These are phyloP conservation scores for Blastobasis adustella DNA, from an alignment of 2,888 invertebrate species.

Conservation along the genomic window DNA sequence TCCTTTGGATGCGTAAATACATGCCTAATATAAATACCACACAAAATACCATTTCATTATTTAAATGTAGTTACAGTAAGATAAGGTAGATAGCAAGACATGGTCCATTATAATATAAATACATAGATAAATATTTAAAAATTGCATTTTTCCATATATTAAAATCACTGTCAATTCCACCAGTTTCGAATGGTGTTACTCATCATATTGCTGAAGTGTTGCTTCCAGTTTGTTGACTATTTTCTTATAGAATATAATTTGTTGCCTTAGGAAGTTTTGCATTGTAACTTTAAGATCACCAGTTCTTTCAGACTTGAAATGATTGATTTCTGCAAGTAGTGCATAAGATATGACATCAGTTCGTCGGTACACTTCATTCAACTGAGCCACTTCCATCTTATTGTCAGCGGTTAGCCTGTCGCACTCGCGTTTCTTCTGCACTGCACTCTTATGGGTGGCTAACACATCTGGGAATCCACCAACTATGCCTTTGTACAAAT, in stretches of 20 bases:
- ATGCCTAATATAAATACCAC: conserved; percentile 5
- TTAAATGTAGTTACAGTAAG: conserved; percentile 8
- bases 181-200: conserved; percentile 26
- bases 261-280: conserved; percentile 89
- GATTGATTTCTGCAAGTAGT: conserved; percentile 94
- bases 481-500: conserved; percentile 95
- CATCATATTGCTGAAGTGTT: conserved; percentile 68
- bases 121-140: too few relatives aligned
- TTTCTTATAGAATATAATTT: conserved; percentile 94
- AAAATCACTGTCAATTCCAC: too few relatives aligned
- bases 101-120: conserved; percentile 3
- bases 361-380: conserved; percentile 86
- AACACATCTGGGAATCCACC: conserved; percentile 93
- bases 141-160: background rate
- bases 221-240: conserved; percentile 82
- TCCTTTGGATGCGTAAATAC: conserved; percentile 44
- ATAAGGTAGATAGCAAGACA: conserved; percentile 8
- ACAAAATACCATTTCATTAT: conserved; percentile 11
- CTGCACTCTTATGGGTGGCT: conserved; percentile 90
- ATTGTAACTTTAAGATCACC: conserved; percentile 90
- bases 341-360: conserved; percentile 95
- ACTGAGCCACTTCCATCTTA: conserved; percentile 87
- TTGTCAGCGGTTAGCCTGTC: conserved; percentile 86
- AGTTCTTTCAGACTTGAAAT: conserved; percentile 92
- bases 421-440: conserved; percentile 92